phyloP scores from a whole-genome alignment of 2,888 invertebrate genomes.

The Monoplex corrugatus region DNA sequence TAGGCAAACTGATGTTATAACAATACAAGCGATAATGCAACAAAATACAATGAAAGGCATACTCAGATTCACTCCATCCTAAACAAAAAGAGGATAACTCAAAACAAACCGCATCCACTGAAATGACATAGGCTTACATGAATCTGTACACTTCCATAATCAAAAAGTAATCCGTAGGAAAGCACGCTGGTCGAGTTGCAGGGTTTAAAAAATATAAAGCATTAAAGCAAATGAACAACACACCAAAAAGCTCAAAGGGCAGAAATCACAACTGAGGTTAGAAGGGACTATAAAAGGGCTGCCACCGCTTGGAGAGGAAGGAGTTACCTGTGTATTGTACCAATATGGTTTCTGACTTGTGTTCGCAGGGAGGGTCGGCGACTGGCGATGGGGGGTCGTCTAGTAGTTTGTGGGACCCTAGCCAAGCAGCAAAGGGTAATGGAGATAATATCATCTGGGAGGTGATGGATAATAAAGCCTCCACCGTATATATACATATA shows the following conservation, averaged over 20 bases:
- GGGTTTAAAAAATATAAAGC: too few relatives aligned
- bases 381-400: conserved; percentile 15
- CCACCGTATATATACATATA: not conserved
- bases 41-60: too few relatives aligned
- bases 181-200: too few relatives aligned
- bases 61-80: too few relatives aligned
- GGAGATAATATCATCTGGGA: not conserved
- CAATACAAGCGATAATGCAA: too few relatives aligned
- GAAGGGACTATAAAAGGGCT: not conserved
- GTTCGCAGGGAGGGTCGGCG: conserved; percentile 39
- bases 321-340: conserved; percentile 28
- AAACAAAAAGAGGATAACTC: too few relatives aligned
- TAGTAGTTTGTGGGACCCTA: conserved; percentile 20
- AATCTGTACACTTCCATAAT: too few relatives aligned
- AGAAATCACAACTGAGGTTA: not conserved
- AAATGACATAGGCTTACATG: too few relatives aligned
- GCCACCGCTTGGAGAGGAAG: not conserved
- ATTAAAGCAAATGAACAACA: not conserved
- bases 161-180: too few relatives aligned
- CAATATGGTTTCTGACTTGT: conserved; percentile 39
- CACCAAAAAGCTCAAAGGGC: too few relatives aligned
- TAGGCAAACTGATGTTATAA: too few relatives aligned
- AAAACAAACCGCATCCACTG: too few relatives aligned
- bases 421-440: conserved; percentile 25
- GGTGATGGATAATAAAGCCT: not conserved